Base-by-base conservation (phyloP, 2,888 invertebrate species). In the Troides oblongomaculatus region DNA sequence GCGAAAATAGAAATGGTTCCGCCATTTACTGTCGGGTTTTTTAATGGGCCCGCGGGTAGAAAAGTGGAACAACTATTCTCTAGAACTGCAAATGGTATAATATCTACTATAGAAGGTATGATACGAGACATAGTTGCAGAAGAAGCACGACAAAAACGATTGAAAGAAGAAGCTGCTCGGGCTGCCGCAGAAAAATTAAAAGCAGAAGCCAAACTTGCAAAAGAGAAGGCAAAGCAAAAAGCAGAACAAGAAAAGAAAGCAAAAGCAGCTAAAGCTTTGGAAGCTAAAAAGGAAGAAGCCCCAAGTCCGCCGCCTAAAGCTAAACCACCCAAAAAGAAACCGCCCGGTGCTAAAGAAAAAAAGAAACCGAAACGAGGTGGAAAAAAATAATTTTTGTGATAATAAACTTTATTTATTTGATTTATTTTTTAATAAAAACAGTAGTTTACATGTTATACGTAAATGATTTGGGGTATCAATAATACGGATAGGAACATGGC, bases 1-100 rank as follows among this genome's bases (percentile, higher is more conserved):
- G 79, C 84, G 46, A 92, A 90, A 81, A 77, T 82, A n/a, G 92
- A 92, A 83, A 78, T 83, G 63, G 83, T 80, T 53, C 92, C 92
- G n/a, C 91, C 92, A 0, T 74, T 83, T 77, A 85, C 86, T 17
- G 64, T 76, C 39, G 68, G 72, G 21, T 79, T 85, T 7, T 82
- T 90, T 65, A 74, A 81, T 66, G 90, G 89, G 18, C 72, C 81
- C 18, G 59, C 56, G 25, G 89, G 89, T 21, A 75, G 77, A 71
- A 77, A 77, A 56, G 25, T 92, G 5, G 90, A 89, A 82, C 71
- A 74, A 7, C 5, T 73, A 8, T 81, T 73, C 12, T 79, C 75
- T 7, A 76, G 75, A 17, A 43, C 74, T 23, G 74, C 79, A 12
- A 76, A 86, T 50, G 71, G 72, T 21, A 64, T 86, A 10, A 84